A percentile compares a stretch with the other conserved stretches of the same genome.
Conservation (phyloP, 2,888 invertebrate species). For the Troilus luridus region DNA sequence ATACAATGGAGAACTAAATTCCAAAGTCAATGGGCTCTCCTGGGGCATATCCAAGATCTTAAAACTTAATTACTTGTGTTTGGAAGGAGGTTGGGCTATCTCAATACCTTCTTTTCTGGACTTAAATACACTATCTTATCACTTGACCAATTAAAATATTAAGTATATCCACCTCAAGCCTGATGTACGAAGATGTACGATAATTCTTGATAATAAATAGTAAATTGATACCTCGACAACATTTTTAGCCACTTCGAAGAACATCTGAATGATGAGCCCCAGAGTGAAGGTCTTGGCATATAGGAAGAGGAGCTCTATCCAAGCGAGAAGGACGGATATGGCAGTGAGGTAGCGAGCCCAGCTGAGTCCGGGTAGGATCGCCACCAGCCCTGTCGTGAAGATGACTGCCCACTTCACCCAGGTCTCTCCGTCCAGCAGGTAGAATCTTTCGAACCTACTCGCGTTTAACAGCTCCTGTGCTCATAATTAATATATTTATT, state of each 20-base stretch:
- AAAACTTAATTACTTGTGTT: not conserved
- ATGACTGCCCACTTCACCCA: conserved; percentile 73
- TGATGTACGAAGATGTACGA: not conserved
- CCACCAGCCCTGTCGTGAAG: conserved; percentile 66
- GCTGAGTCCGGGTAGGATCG: conserved; percentile 67
- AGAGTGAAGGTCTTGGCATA: conserved; percentile 74
- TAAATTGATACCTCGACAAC: conserved; percentile 71
- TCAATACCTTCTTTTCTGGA: no score
- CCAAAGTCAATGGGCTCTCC: no score
- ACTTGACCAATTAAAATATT: no score
- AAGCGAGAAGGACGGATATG: conserved; percentile 72
- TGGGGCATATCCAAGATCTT: not conserved
- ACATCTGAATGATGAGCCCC: conserved; percentile 75
- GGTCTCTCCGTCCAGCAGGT: conserved; percentile 73
- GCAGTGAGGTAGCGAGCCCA: conserved; percentile 70
- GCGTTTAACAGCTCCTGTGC: conserved; percentile 18
- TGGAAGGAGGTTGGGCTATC: not conserved
- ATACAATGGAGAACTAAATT: no score
- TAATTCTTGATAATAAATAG: not conserved
- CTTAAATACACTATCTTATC: no score
- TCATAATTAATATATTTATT: not conserved
- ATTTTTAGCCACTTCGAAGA: conserved; percentile 74
- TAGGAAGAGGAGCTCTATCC: conserved; percentile 75
- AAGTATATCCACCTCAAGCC: no score
- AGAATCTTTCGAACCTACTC: conserved; percentile 69